phyloP scores from a whole-genome alignment of 2,888 invertebrate genomes.

The Cryptops parisi region DNA sequence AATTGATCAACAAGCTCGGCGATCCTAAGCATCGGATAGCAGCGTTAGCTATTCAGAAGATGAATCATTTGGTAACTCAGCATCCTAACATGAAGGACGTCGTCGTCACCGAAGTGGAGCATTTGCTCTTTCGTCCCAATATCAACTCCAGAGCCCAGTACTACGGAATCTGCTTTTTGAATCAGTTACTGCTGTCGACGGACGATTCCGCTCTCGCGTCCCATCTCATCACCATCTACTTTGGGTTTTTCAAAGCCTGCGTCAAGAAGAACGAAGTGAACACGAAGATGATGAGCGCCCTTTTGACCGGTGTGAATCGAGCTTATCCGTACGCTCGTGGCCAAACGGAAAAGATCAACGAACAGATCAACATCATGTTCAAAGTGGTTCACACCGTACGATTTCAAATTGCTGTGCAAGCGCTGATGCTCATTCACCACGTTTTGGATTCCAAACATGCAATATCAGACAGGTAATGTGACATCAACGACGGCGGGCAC shows the following conservation, averaged over 20 bases:
- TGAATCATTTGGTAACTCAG: slow-evolving; percentile 61
- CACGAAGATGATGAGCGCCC: slow-evolving; percentile 65
- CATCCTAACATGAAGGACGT: slow-evolving; percentile 88
- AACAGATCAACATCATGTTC: slow-evolving; percentile 61
- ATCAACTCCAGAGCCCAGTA: slow-evolving; percentile 74
- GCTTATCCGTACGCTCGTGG: slow-evolving; percentile 67
- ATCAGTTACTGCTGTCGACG: slow-evolving; percentile 61
- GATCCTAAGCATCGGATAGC: slow-evolving; percentile 81
- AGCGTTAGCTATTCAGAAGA: slow-evolving; percentile 69
- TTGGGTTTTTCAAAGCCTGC: slow-evolving; percentile 86
- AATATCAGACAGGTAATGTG: slow-evolving; percentile 43
- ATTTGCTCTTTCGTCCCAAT: slow-evolving; percentile 73
- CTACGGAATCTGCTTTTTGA: slow-evolving; percentile 81
- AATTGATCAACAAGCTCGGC: slow-evolving; percentile 87
- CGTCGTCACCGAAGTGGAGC: slow-evolving; percentile 75
- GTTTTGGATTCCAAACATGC: slow-evolving; percentile 38
- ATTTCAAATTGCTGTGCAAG: slow-evolving; percentile 49
- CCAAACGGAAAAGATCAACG: slow-evolving; percentile 37
- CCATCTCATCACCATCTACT: slow-evolving; percentile 77
- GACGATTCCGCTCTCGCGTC: slow-evolving; percentile 61
- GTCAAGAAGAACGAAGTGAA: slow-evolving; percentile 68
- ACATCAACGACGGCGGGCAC: slow-evolving; percentile 23
- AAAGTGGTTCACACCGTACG: slow-evolving; percentile 63
- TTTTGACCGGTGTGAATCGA: slow-evolving; percentile 66
- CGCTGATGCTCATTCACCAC: slow-evolving; percentile 47